phyloP scores from a whole-genome alignment of 2,888 invertebrate species.

The Thymelicus sylvestris region DNA sequence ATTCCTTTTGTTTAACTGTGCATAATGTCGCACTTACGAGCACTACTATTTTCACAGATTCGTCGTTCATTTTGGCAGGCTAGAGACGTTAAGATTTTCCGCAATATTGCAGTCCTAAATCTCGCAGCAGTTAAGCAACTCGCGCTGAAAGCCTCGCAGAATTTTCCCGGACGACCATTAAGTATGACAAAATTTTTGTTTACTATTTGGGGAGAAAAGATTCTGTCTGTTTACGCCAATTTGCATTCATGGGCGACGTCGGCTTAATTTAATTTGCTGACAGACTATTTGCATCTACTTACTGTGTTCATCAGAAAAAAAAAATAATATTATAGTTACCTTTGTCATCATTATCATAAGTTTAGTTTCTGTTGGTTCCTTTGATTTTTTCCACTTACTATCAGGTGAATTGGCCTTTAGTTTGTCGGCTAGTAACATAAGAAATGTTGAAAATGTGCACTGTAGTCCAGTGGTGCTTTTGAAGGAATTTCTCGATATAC shows the following conservation, averaged over 20 bases:
- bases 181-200: conserved; percentile 15
- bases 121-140: conserved; percentile 13
- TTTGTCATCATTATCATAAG: no score
- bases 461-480: no score
- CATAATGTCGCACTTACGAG: conserved; percentile 14
- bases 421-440: no score
- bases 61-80: conserved; percentile 24
- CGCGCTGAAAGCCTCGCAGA: conserved; percentile 5
- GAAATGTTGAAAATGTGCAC: no score
- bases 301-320: neutral
- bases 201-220: conserved; percentile 1
- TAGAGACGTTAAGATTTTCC: conserved; percentile 27
- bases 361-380: no score
- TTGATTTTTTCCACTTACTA: no score
- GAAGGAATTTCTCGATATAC: no score
- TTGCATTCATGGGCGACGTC: conserved; percentile 3
- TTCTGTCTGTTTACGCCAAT: conserved; percentile 2
- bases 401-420: no score
- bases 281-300: conserved; percentile 1
- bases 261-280: conserved; percentile 11
- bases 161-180: conserved; percentile 15
- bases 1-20: neutral
- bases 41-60: conserved; percentile 5
- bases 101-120: conserved; percentile 31
- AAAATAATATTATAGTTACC: neutral